Conservation (phyloP, 2,113 vertebrate genomes). For the Sinocyclocheilus anophthalmus region DNA sequence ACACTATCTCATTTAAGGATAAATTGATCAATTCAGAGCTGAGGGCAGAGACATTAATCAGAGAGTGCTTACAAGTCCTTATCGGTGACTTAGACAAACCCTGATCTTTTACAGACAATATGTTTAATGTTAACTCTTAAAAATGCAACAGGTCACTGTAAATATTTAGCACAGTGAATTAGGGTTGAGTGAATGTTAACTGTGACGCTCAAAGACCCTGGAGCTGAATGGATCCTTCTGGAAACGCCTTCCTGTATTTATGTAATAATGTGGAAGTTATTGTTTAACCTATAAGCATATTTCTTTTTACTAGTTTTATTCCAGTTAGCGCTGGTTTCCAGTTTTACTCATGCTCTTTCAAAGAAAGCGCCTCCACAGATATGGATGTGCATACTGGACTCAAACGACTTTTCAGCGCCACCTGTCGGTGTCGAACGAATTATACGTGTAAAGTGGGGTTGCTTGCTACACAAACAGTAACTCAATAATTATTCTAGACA, state of each 20-base stretch:
- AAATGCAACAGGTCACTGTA: slow-evolving; percentile 1
- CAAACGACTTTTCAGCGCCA: slow-evolving; percentile 44
- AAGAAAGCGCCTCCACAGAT: not conserved
- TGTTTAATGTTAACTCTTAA: not conserved
- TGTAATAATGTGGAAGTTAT: not conserved
- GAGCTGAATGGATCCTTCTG: not conserved
- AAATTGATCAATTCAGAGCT: slow-evolving; percentile 40
- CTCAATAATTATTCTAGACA: not conserved
- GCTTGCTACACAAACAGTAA: not conserved
- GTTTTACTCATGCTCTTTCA: not conserved
- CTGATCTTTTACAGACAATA: not conserved
- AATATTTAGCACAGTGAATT: slow-evolving; percentile 7
- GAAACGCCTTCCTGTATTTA: not conserved
- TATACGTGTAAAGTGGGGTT: not conserved
- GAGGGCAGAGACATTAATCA: slow-evolving; percentile 44
- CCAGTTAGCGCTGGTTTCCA: not conserved
- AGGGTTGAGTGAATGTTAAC: not conserved
- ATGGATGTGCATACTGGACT: not conserved
- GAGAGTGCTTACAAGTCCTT: slow-evolving; percentile 1
- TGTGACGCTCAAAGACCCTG: not conserved
- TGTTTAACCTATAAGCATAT: not conserved
- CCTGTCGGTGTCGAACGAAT: slow-evolving; percentile 30
- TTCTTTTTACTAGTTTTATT: not conserved
- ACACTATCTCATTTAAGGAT: not conserved
- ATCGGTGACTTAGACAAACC: slow-evolving; percentile 10